Percentiles rank a stretch among this genome's conserved stretches.
These are phyloP conservation scores for Diarsia mendica DNA, from an alignment of 2,888 invertebrate species.

Conservation along the genomic window DNA sequence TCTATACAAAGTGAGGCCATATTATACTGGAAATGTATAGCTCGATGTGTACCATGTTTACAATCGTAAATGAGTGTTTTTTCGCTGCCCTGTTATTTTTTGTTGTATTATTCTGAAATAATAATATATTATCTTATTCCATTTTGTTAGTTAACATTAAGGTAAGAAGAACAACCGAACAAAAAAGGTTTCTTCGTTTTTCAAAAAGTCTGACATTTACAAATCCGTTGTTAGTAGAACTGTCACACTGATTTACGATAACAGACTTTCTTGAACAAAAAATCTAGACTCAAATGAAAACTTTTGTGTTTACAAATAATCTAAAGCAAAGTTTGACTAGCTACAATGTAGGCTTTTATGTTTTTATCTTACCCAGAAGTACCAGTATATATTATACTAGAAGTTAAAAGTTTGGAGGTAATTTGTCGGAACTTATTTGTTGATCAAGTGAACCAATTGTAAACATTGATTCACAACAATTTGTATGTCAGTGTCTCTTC, in stretches of 20 bases:
- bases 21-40: too few relatives aligned
- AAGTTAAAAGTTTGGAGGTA: too few relatives aligned
- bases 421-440: not conserved
- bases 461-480: not conserved
- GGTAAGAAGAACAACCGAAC: not conserved
- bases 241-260: constrained; percentile 39
- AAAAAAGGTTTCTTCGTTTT: not conserved
- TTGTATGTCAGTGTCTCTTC: not conserved
- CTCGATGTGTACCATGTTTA: too few relatives aligned
- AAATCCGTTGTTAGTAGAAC: constrained; percentile 23
- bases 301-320: constrained; percentile 9
- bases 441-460: not conserved
- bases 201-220: not conserved
- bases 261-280: constrained; percentile 15
- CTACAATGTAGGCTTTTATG: not conserved
- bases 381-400: too few relatives aligned
- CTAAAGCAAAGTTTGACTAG: not conserved
- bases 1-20: too few relatives aligned
- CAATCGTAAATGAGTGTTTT: too few relatives aligned
- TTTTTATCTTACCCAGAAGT: constrained; percentile 1
- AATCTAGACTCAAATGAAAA: constrained; percentile 7
- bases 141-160: not conserved
- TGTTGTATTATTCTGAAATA: not conserved
- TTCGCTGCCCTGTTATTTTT: too few relatives aligned
- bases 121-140: not conserved